Base-by-base conservation (phyloP, 64 coral and sea anemone species). In the Cladopsammia gracilis region DNA sequence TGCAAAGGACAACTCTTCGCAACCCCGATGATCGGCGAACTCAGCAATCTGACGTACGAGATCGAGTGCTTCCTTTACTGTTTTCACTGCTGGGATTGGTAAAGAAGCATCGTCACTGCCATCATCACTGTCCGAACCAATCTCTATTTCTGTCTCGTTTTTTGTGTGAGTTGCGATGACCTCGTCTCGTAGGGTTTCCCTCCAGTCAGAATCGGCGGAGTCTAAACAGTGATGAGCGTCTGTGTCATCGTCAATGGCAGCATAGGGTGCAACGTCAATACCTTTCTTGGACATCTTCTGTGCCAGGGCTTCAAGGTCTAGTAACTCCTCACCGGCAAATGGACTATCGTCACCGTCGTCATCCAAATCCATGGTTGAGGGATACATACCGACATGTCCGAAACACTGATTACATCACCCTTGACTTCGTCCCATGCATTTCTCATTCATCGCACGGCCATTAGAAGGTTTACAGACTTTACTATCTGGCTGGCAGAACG, bases 341-440 rank as follows among this genome's bases (percentile, higher is more conserved):
- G 52, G 56, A 61, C 59, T 51, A 69, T 69, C 65, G 75, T 77
- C 75, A 82, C 59, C 25, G 13, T 57, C 25, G 13, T 57, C 48
- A 44, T 44, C 57, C 59, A 58, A 57, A 44, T 23, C 56, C 53
- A 44, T 83, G 26, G 34, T 23, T 83, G 13, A 26, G 59, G 79
- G 48, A 12, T 53, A 60, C 79, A 83, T 83, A 18, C 56, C 79
- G 0, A 83, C 79, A 58, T 83, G 79, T 58, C 57, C 23, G 34
- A 62, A 83, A 83, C 79, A 59, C 57, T 84, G 44, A 84, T 84
- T 7, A 84, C 62, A 5, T 84, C 80, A 19, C 51, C 4, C 80
- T 58, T 48, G 43, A 84, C 43, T 48, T 42, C 80, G n/a, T 65
- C 58, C 58, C 59, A 84, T 12, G 80, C 80, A 60, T 64, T 84